A percentile compares a stretch with the other conserved stretches of the same genome.
These are phyloP conservation scores for Eupsilia transversa DNA, from an alignment of 2,888 invertebrate species.

Conservation along the genomic window DNA sequence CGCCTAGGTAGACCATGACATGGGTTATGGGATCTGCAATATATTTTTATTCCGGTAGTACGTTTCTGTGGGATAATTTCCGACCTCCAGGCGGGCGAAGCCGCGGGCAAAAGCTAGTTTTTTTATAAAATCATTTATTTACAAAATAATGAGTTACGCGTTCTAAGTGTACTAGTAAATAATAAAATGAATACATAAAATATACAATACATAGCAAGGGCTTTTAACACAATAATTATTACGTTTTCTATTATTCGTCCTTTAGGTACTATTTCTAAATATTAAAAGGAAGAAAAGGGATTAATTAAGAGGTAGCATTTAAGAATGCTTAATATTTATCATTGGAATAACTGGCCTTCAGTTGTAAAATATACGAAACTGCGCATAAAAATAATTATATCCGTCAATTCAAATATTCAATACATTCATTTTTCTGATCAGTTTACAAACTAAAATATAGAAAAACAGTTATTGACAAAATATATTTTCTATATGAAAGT, in stretches of 20 bases:
- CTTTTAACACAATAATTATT: slow-evolving; percentile 12
- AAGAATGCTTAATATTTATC: background rate
- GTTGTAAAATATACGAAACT: slow-evolving; percentile 10
- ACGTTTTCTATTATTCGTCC: slow-evolving; percentile 47
- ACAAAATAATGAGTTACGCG: slow-evolving; percentile 56
- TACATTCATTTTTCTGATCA: background rate
- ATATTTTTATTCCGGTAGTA: too few species aligned
- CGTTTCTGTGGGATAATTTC: too few species aligned
- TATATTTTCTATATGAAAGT: background rate
- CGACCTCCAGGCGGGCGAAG: too few species aligned
- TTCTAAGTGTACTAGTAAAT: slow-evolving; percentile 38
- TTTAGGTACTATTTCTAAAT: slow-evolving; percentile 27
- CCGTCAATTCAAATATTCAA: background rate
- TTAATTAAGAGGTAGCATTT: background rate
- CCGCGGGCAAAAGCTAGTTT: too few species aligned
- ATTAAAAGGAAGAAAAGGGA: background rate
- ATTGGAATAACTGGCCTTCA: slow-evolving; percentile 39
- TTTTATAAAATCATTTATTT: slow-evolving; percentile 58
- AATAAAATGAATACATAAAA: slow-evolving; percentile 20
- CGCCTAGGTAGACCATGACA: too few species aligned
- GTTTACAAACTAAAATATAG: slow-evolving; percentile 4
- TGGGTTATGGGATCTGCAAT: too few species aligned
- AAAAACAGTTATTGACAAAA: slow-evolving; percentile 14
- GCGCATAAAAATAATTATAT: slow-evolving; percentile 19
- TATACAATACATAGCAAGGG: slow-evolving; percentile 22